Percentiles rank a stretch among this genome's conserved stretches.
Conservation (phyloP, 1,140 invertebrate species). For the Chrysomallon squamiferum region DNA sequence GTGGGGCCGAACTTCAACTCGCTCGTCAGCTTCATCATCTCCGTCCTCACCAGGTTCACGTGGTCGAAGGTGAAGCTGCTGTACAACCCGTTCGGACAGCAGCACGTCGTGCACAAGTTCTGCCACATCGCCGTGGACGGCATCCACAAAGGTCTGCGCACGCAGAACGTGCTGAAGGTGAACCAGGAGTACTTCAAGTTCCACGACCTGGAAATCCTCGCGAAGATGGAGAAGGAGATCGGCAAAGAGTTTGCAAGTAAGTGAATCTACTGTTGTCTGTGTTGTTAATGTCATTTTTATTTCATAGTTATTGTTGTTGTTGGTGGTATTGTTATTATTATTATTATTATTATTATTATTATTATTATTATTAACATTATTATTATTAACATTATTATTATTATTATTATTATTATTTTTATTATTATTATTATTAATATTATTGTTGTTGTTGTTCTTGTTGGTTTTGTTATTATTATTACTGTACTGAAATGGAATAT, state of each 20-base stretch:
- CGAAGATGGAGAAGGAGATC: conserved; percentile 11
- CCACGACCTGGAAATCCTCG: conserved; percentile 7
- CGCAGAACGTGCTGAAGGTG: conserved; percentile 5
- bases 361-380: too few species aligned
- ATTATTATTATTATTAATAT: too few species aligned
- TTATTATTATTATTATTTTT: too few species aligned
- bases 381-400: too few species aligned
- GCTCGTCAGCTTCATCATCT: conserved; percentile 72
- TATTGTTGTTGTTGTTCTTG: too few species aligned
- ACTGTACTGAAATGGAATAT: too few species aligned
- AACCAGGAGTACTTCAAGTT: conserved; percentile 21
- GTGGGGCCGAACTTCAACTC: conserved; percentile 84
- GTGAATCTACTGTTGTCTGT: neutral
- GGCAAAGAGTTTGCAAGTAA: conserved; percentile 9
- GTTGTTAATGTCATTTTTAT: too few species aligned
- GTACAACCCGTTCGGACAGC: conserved; percentile 74
- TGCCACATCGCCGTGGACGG: conserved; percentile 46
- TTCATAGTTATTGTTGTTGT: too few species aligned
- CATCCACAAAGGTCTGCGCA: conserved; percentile 36
- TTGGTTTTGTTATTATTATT: too few species aligned
- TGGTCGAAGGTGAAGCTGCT: conserved; percentile 77
- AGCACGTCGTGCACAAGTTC: conserved; percentile 65
- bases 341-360: too few species aligned
- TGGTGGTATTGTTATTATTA: too few species aligned
- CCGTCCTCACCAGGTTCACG: conserved; percentile 70